These are phyloP conservation scores for Austrofundulus limnaeus DNA, from an alignment of 2,113 vertebrate species.

Conservation along the genomic window DNA sequence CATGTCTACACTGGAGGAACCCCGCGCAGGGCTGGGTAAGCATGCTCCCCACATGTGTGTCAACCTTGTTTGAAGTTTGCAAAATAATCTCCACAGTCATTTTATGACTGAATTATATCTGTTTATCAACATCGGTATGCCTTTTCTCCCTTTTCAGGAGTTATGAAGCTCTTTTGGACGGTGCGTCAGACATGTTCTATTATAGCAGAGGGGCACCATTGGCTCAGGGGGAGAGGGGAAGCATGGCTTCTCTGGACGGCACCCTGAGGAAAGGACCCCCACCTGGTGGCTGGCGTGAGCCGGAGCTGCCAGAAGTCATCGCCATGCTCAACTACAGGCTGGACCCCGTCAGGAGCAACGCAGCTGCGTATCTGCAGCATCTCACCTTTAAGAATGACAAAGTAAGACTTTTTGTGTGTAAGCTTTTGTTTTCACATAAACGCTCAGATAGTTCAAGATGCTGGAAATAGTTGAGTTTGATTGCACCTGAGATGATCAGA, in stretches of 20 bases:
- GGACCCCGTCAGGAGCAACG: conserved; percentile 92
- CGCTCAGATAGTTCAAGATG: not conserved
- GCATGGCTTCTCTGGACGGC: conserved; percentile 93
- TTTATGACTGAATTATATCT: not conserved
- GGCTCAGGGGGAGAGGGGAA: conserved; percentile 90
- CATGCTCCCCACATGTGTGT: not conserved
- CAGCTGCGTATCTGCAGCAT: conserved; percentile 94
- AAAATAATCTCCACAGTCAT: not conserved
- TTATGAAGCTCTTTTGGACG: conserved; percentile 92
- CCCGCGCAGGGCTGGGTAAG: conserved; percentile 88
- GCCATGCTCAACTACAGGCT: conserved; percentile 94
- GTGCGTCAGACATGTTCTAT: conserved; percentile 85
- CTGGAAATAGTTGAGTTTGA: too few relatives aligned
- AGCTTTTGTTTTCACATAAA: not conserved
- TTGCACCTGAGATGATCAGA: too few relatives aligned
- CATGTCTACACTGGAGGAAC: conserved; percentile 78
- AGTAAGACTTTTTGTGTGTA: conserved; percentile 51
- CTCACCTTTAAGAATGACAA: conserved; percentile 95
- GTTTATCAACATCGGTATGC: not conserved
- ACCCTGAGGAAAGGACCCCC: conserved; percentile 84
- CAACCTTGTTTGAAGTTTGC: not conserved
- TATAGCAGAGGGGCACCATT: conserved; percentile 84
- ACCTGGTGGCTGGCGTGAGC: conserved; percentile 86
- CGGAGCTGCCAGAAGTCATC: conserved; percentile 94
- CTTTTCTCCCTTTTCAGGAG: conserved; percentile 78